A percentile compares a stretch with the other conserved stretches of the same genome.
Evolutionary conservation across 1,140 invertebrate genomes (phyloP).

Genomic region (Matsumurasca onukii): DNA sequence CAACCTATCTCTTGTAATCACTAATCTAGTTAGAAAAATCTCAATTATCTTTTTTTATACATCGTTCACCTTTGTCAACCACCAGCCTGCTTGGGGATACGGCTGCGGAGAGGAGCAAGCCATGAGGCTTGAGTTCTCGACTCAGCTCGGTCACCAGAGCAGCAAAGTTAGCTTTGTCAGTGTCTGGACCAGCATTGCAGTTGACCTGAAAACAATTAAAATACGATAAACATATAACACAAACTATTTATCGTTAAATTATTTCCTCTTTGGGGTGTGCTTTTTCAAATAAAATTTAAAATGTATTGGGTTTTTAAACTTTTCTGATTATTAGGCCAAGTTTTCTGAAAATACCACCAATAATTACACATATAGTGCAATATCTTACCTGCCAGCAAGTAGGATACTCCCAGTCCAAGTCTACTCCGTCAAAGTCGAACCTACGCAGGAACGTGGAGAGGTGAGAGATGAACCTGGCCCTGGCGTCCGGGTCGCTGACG

Average conservation of each 20-base stretch:
- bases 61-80: slow-evolving; percentile 48
- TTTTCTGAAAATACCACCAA: too few relatives aligned
- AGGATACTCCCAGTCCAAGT: slow-evolving; percentile 90
- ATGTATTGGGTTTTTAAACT: too few relatives aligned
- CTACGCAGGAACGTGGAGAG: slow-evolving; percentile 68
- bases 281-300: too few relatives aligned
- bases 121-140: slow-evolving; percentile 54
- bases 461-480: slow-evolving; percentile 63
- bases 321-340: too few relatives aligned
- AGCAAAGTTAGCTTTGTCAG: slow-evolving; percentile 58
- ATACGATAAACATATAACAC: background rate
- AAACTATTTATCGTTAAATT: too few relatives aligned
- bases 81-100: slow-evolving; percentile 58
- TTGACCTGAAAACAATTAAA: slow-evolving; percentile 53
- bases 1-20: too few relatives aligned
- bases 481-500: slow-evolving; percentile 60
- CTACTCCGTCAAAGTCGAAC: slow-evolving; percentile 79
- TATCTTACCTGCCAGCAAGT: slow-evolving; percentile 80
- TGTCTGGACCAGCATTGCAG: slow-evolving; percentile 56
- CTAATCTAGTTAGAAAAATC: too few relatives aligned
- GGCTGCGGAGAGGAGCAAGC: slow-evolving; percentile 55
- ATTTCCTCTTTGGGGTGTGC: too few relatives aligned
- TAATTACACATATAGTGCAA: too few relatives aligned
- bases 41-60: too few relatives aligned
- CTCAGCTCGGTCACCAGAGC: slow-evolving; percentile 56